Base-by-base conservation (phyloP, 2,888 invertebrate species). In the Phania funesta region DNA sequence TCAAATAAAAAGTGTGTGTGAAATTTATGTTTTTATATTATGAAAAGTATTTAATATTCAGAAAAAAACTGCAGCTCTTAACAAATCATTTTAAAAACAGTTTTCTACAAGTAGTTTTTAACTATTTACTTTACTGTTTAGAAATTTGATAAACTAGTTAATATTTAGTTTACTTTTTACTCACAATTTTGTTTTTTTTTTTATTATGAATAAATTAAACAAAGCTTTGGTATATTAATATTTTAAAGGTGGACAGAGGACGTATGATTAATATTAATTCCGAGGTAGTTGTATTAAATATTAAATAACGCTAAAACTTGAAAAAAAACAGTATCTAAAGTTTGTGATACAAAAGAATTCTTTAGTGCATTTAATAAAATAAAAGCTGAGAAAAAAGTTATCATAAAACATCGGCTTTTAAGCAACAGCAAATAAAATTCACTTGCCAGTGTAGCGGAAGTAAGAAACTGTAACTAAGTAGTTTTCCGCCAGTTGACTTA, bases 401-500 rank as follows among this genome's bases (percentile, higher is more conserved):
- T 1, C 11, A 35, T 5, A 48, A 38, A 70, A 65, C 46, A 32
- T 46, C 54, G 26, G n/a, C 54, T 26, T 24, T 65, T 65, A 73
- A 67, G 46, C 46, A 79, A 68, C 24, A 44, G 18, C 29, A 32
- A 67, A 54, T 11, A 41, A 77, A 82, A 75, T 78, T 20, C 52
- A 58, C 56, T 82, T 82, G 82, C 64, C 78, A 82, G 44, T 74
- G 68, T 38, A 75, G 74, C 74, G 82, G 78, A 78, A 78, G 70
- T 65, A 74, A 64, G 58, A 46, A 76, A 60, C 32, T 74, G 71
- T 78, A 82, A 82, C 64, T 64, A 82, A 82, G 82, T 82, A 82
- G 44, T 82, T 82, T 82, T 82, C 68, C 78, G 78, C 78, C 26
- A 70, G 74, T 78, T 82, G 78, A 71, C 80, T 74, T 44, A 29